These are phyloP conservation scores for Mugil cephalus DNA, from an alignment of 2,113 vertebrate species.

Conservation along the genomic window DNA sequence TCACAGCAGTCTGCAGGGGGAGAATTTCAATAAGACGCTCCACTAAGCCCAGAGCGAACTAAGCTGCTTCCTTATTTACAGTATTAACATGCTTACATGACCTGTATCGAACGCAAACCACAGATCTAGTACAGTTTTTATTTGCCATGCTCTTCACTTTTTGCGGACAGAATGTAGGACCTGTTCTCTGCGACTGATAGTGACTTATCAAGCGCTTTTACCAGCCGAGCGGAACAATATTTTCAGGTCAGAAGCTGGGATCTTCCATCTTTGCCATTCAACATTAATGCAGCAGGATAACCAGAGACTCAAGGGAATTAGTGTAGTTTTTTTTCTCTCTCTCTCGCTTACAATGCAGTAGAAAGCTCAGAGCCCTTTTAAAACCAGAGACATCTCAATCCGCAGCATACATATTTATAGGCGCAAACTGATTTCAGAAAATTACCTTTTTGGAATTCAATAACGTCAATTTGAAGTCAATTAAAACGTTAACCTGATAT, in stretches of 20 bases:
- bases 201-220: background rate
- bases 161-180: background rate
- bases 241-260: slow-evolving; percentile 34
- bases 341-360: background rate
- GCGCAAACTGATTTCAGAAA: background rate
- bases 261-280: slow-evolving; percentile 24
- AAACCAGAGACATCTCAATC: slow-evolving; percentile 10
- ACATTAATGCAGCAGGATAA: slow-evolving; percentile 31
- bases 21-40: too few relatives aligned
- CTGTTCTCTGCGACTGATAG: background rate
- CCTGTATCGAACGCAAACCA: background rate
- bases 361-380: background rate
- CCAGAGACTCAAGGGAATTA: slow-evolving; percentile 16
- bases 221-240: slow-evolving; percentile 23
- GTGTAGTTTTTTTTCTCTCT: background rate
- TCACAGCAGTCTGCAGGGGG: too few relatives aligned
- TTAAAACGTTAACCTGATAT: too few relatives aligned
- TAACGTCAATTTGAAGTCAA: too few relatives aligned
- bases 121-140: too few relatives aligned
- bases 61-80: background rate
- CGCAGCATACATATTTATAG: slow-evolving; percentile 1
- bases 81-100: background rate
- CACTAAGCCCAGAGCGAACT: too few relatives aligned
- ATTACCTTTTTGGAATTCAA: background rate
- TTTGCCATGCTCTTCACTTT: too few relatives aligned